phyloP scores from a whole-genome alignment of 2,888 invertebrate genomes.

The Campopleginae sp. region DNA sequence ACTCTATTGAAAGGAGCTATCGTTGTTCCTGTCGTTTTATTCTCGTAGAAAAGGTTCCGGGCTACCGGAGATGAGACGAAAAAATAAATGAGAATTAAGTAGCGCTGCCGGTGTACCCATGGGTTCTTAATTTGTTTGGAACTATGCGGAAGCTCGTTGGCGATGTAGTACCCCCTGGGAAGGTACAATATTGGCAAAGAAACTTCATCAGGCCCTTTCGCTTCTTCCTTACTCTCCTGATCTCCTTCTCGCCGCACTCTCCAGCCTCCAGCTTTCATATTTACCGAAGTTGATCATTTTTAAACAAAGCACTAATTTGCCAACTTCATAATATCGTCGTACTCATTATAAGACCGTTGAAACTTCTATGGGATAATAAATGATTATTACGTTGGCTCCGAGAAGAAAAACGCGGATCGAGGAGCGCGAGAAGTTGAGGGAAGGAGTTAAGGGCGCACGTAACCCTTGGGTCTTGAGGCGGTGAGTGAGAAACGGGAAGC shows the following conservation, averaged over 20 bases:
- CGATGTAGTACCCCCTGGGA: conserved; percentile 28
- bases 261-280: conserved; percentile 57
- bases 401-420: conserved; percentile 41
- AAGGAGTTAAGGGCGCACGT: conserved; percentile 43
- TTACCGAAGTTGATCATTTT: conserved; percentile 79
- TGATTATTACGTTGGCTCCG: conserved; percentile 79
- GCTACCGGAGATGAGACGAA: background rate
- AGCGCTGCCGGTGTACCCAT: conserved; percentile 32
- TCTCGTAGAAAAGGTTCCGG: conserved; percentile 4
- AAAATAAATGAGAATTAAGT: conserved; percentile 51
- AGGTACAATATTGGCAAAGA: conserved; percentile 37
- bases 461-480: conserved; percentile 44
- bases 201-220: conserved; percentile 54
- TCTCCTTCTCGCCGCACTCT: conserved; percentile 17
- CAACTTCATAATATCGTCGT: conserved; percentile 79
- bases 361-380: conserved; percentile 80
- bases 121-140: conserved; percentile 61
- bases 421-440: conserved; percentile 19
- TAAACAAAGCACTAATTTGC: conserved; percentile 82
- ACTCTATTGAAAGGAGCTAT: background rate
- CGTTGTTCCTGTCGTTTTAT: background rate
- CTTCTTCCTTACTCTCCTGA: conserved; percentile 50
- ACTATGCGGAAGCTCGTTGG: conserved; percentile 59
- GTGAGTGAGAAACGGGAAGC: conserved; percentile 54
- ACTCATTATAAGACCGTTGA: conserved; percentile 75